phyloP scores from a whole-genome alignment of 2,797 vertebrate genomes.

The Spinus olivaceus region DNA sequence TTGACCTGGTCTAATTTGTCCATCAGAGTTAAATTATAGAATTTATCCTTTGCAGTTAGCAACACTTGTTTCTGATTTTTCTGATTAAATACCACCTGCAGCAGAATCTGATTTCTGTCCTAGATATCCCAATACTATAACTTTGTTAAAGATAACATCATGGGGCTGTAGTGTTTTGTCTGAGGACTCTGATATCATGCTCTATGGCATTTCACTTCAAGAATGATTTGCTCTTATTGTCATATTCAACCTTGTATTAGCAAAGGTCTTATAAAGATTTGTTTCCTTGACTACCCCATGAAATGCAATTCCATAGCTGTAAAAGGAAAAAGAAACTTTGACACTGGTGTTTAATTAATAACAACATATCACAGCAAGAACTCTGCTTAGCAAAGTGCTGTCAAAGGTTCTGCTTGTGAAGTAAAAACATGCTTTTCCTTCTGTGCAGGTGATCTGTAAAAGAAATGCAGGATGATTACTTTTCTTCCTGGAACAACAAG shows the following conservation, averaged over 20 bases:
- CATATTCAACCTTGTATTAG: neutral
- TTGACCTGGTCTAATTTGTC: neutral
- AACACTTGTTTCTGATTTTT: neutral
- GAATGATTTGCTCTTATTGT: neutral
- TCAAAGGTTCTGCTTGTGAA: neutral
- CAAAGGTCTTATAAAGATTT: constrained; percentile 23
- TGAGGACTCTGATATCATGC: neutral
- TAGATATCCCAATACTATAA: neutral
- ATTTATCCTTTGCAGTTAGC: neutral
- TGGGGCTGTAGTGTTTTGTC: neutral
- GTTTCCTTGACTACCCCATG: constrained; percentile 21
- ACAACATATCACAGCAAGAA: neutral
- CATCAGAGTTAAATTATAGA: neutral
- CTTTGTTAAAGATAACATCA: neutral
- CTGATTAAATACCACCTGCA: neutral
- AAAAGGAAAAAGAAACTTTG: neutral
- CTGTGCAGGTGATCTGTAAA: neutral
- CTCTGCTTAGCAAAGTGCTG: neutral
- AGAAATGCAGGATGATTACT: neutral
- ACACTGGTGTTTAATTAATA: constrained; percentile 13
- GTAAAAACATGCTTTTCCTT: neutral
- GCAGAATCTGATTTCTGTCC: neutral
- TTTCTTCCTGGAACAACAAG: neutral
- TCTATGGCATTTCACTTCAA: neutral
- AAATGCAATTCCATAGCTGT: neutral